A percentile compares a stretch with the other conserved stretches of the same genome.
Conservation (phyloP, 2,113 vertebrate genomes). For the Rhabdomys dilectus region DNA sequence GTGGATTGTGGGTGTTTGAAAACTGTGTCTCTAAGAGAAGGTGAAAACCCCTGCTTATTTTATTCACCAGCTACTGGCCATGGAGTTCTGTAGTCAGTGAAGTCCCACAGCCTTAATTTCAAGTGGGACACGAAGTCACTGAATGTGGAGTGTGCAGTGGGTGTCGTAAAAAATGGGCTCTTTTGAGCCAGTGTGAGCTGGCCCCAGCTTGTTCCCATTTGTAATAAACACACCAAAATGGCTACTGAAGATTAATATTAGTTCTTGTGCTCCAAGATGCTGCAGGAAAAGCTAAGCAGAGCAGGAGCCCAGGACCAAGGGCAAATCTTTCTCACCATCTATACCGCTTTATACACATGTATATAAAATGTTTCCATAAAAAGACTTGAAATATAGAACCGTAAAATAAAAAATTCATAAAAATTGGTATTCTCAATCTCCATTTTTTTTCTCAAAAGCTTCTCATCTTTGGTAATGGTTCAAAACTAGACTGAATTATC, state of each 20-base stretch:
- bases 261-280: neutral
- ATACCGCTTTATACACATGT: too few relatives aligned
- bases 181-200: neutral
- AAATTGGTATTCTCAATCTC: neutral
- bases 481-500: too few relatives aligned
- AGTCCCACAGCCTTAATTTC: neutral
- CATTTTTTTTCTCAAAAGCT: neutral
- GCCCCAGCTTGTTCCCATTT: neutral
- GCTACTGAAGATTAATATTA: neutral
- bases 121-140: neutral
- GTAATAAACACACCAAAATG: neutral
- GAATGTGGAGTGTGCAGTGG: neutral
- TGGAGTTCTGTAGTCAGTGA: neutral
- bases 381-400: slow-evolving; percentile 18
- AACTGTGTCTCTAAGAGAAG: neutral
- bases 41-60: neutral
- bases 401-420: neutral
- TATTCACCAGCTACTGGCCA: neutral
- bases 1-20: neutral
- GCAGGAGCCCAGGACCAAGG: neutral
- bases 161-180: rapidly evolving
- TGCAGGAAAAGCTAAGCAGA: neutral
- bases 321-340: neutral
- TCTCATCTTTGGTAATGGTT: neutral
- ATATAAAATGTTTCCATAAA: neutral